These are phyloP conservation scores for Poecile montanus DNA, from an alignment of 2,797 vertebrate genomes.

Conservation along the genomic window DNA sequence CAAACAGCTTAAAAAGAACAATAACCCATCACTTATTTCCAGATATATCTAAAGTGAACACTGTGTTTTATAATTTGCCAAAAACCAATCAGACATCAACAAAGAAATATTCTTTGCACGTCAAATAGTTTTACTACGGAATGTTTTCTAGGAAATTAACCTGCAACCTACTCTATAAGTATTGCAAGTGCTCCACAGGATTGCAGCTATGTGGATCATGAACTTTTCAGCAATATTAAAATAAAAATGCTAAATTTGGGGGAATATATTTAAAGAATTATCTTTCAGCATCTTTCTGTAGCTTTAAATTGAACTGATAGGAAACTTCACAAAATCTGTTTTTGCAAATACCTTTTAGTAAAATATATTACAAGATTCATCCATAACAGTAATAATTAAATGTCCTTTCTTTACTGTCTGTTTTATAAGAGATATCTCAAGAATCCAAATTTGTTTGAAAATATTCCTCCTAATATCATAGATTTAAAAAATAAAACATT, in stretches of 20 bases:
- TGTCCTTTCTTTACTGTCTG: neutral
- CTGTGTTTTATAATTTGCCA: neutral
- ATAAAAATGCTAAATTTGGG: neutral
- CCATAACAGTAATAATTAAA: neutral
- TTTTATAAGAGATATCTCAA: neutral
- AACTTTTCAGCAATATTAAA: neutral
- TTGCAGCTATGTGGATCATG: neutral
- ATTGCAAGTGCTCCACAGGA: neutral
- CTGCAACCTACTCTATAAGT: neutral
- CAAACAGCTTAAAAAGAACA: neutral
- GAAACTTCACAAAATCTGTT: neutral
- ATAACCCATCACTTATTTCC: neutral
- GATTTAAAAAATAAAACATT: neutral
- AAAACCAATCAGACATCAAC: neutral
- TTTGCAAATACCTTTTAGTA: neutral
- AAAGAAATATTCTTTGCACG: neutral
- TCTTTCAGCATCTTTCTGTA: neutral
- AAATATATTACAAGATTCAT: neutral
- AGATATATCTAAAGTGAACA: neutral
- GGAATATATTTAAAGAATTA: neutral
- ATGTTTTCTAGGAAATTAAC: slow-evolving; percentile 1
- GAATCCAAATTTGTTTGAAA: neutral
- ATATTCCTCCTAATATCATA: neutral
- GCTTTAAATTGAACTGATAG: neutral
- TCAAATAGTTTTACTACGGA: neutral